Base-by-base conservation (phyloP, 2,797 vertebrate species). In the Knipowitschia caucasica region DNA sequence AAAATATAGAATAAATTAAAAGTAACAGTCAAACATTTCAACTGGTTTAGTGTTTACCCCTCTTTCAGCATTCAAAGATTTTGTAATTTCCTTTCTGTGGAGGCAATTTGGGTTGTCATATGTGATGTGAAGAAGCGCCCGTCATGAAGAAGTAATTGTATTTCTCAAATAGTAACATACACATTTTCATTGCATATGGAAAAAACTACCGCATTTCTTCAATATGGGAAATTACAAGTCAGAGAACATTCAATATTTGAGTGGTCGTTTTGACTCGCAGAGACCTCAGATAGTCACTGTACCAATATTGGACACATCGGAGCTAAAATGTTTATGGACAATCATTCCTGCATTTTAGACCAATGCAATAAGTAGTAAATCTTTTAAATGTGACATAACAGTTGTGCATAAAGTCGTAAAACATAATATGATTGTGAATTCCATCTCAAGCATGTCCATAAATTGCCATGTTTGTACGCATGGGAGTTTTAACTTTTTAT, bases 361-460 rank as follows among this genome's bases (percentile, higher is more conserved):
- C 49, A 25, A 47, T 1, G 8, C 34, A 17, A 27, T 56, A 39
- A 23, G 33, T 36, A 36, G 23, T 62, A 50, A 5, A 45, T 73
- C 71, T 71, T 58, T 35, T 50, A 56, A 77, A 74, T 77, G 46
- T 70, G 60, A 69, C n/a, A 56, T 60, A 64, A 44, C n/a, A 61
- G 39, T 53, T 59, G 47, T 17, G 24, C 10, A 26, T 42, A 47
- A n/a, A n/a, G 51, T 42, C 56, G 49, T 77, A 66, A 74, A 75
- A 36, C 26, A 54, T 63, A 69, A 69, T 56, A 55, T 45, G 3
- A 71, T 51, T 24, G 9, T 34, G 52, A 65, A 34, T 63, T 33
- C 8, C 38, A 12, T 21, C 7, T 26, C 26, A 21, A 40, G 10
- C 29, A 47, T n/a, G 40, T 39, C 29, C 17, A 31, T 51, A 39